phyloP scores from a whole-genome alignment of 2,113 vertebrate genomes.

The Tragelaphus imberbis region DNA sequence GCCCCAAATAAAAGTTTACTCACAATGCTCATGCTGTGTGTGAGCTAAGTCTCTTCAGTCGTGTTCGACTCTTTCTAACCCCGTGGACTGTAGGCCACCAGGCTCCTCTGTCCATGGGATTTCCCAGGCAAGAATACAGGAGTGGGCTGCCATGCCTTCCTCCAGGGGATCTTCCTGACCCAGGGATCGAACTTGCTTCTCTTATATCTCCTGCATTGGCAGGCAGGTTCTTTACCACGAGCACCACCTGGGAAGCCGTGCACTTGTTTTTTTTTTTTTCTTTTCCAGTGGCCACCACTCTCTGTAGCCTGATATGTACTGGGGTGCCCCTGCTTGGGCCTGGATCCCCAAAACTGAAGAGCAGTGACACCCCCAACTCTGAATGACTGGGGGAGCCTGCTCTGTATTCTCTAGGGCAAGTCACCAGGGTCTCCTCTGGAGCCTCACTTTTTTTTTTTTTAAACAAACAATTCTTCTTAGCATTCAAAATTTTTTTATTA shows the following conservation, averaged over 20 bases:
- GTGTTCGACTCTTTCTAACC: not conserved
- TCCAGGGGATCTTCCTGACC: not conserved
- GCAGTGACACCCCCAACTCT: not conserved
- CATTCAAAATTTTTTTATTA: not conserved
- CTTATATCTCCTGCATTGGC: not conserved
- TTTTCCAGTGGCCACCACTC: not conserved
- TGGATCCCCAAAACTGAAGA: not conserved
- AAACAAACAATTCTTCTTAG: not conserved
- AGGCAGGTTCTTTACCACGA: not conserved
- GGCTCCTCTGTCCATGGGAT: not conserved
- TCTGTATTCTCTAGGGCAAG: accelerated
- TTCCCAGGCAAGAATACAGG: not conserved
- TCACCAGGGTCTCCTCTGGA: accelerated
- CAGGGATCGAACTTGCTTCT: accelerated
- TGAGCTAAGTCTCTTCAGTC: not conserved
- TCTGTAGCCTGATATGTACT: too few species aligned
- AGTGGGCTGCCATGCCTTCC: not conserved
- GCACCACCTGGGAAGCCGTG: accelerated
- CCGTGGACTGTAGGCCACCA: not conserved
- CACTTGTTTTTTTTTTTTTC: not conserved
- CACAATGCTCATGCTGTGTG: not conserved
- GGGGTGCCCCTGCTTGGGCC: not conserved
- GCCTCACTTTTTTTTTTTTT: not conserved
- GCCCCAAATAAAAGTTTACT: not conserved
- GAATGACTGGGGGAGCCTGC: too few species aligned